phyloP scores from a whole-genome alignment of 2,888 invertebrate species.

The Nephrotoma appendiculata region DNA sequence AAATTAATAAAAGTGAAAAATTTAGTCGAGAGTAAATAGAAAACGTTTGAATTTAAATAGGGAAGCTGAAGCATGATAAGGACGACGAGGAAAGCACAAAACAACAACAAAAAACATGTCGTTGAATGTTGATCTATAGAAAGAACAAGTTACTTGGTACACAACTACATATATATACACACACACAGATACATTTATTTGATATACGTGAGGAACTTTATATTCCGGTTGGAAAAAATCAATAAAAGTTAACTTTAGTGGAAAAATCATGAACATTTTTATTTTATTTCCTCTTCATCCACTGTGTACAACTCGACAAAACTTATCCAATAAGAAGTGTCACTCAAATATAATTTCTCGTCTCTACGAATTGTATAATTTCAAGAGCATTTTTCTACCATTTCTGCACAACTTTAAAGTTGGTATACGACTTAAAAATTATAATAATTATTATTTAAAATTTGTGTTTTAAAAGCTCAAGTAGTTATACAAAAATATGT shows the following conservation, averaged over 20 bases:
- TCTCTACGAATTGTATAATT: not conserved
- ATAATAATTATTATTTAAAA: not conserved
- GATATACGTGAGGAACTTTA: not conserved
- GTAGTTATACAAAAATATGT: not conserved
- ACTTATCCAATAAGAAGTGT: not conserved
- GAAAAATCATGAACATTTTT: not conserved
- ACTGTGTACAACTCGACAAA: not conserved
- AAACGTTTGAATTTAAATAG: not conserved
- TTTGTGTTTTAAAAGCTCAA: not conserved
- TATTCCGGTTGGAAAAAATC: not conserved
- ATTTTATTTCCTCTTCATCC: not conserved
- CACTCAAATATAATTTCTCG: not conserved
- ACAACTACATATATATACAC: not conserved
- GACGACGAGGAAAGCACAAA: not conserved
- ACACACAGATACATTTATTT: not conserved
- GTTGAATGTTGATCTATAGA: not conserved
- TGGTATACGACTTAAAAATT: not conserved
- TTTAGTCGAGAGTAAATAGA: not conserved
- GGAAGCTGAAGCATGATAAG: not conserved
- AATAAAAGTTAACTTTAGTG: not conserved
- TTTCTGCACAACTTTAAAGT: not conserved
- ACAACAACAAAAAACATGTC: not conserved
- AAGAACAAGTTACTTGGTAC: not conserved
- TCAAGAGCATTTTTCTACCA: not conserved
- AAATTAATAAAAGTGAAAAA: not conserved